Conservation (phyloP, 1,140 invertebrate species). For the Oreohelix idahoensis region DNA sequence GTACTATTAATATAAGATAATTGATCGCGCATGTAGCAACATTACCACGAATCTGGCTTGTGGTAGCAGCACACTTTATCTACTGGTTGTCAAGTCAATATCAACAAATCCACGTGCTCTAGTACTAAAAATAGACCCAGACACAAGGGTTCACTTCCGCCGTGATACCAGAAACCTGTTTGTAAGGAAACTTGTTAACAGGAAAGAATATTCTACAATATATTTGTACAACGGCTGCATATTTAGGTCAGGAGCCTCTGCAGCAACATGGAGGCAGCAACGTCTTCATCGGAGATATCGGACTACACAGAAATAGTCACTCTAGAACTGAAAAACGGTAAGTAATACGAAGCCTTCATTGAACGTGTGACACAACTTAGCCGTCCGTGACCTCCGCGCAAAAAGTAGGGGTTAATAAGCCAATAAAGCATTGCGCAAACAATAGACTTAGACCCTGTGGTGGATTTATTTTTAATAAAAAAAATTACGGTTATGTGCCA, state of each 20-base stretch:
- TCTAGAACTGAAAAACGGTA: conserved; percentile 20
- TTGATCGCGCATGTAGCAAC: too few relatives aligned
- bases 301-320: neutral
- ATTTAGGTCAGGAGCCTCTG: neutral
- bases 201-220: neutral
- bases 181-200: conserved; percentile 20
- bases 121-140: neutral
- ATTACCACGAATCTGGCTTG: too few relatives aligned
- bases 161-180: neutral
- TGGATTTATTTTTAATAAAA: neutral
- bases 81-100: neutral
- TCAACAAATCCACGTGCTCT: conserved; percentile 31
- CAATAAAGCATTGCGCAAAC: neutral
- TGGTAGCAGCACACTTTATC: too few relatives aligned
- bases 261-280: conserved; percentile 7
- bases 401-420: neutral
- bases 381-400: neutral
- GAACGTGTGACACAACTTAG: neutral
- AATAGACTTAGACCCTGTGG: neutral
- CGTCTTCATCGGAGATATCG: neutral
- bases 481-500: neutral
- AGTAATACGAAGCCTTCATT: neutral
- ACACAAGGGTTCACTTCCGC: conserved; percentile 16
- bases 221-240: neutral
- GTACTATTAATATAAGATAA: too few relatives aligned